Conservation (phyloP, 2,797 vertebrate species). For the Psittacula derbiana region DNA sequence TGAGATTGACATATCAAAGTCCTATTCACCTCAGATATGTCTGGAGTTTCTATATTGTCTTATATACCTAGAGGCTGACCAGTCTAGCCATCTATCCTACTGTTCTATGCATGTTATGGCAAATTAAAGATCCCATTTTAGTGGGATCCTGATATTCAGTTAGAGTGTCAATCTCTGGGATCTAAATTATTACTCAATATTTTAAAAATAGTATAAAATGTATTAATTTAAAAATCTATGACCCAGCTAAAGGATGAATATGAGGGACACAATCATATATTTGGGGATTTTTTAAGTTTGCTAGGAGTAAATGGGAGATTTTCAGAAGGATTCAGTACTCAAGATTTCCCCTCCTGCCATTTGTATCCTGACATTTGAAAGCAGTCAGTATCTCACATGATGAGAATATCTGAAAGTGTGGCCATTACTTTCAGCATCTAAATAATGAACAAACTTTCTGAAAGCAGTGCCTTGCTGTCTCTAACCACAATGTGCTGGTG, state of each 20-base stretch:
- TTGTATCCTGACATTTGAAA: neutral
- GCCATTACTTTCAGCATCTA: neutral
- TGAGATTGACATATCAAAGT: neutral
- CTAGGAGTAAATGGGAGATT: neutral
- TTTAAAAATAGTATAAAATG: neutral
- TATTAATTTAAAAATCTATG: neutral
- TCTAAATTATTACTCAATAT: neutral
- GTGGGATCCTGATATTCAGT: neutral
- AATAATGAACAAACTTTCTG: neutral
- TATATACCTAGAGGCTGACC: neutral
- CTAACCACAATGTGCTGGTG: neutral
- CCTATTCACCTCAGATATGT: neutral
- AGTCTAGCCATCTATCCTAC: neutral
- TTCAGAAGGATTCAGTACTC: neutral
- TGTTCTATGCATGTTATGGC: neutral
- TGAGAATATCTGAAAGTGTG: neutral
- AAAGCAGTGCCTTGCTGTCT: neutral
- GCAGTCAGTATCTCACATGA: neutral
- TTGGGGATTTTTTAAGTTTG: neutral
- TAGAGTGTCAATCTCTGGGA: neutral
- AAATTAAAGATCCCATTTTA: neutral
- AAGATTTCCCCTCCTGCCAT: neutral
- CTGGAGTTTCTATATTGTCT: neutral
- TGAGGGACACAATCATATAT: fast-evolving
- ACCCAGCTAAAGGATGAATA: neutral